phyloP scores from a whole-genome alignment of 1,140 invertebrate genomes.

The Lordiphosa clarofinis region DNA sequence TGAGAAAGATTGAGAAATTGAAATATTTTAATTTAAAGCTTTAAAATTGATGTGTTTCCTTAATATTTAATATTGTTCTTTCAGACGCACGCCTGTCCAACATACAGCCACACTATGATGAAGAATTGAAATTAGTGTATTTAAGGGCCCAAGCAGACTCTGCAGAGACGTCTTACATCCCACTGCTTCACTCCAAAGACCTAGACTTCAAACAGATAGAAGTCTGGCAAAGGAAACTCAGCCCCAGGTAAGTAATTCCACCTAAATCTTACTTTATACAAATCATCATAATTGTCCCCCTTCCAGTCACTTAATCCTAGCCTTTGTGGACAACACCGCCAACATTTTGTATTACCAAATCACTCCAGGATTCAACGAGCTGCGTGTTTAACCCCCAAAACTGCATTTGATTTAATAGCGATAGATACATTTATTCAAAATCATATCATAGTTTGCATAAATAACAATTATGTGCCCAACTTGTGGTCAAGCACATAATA shows the following conservation, averaged over 20 bases:
- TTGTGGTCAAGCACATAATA: conserved; percentile 37
- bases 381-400: conserved; percentile 6
- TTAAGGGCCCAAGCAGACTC: conserved; percentile 23
- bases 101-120: conserved; percentile 34
- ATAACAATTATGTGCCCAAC: conserved; percentile 58
- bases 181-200: conserved; percentile 29
- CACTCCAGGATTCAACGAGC: conserved; percentile 26
- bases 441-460: conserved; percentile 70
- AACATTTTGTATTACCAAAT: conserved; percentile 63
- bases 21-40: too few relatives aligned
- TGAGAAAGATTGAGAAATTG: too few relatives aligned
- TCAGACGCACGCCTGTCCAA: conserved; percentile 12
- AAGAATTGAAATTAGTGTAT: conserved; percentile 35
- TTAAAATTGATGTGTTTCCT: too few relatives aligned
- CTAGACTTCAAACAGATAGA: conserved; percentile 39
- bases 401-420: conserved; percentile 36
- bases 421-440: conserved; percentile 77
- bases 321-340: conserved; percentile 52
- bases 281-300: too few relatives aligned
- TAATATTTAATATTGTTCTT: too few relatives aligned
- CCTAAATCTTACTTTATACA: too few relatives aligned
- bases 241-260: conserved; percentile 9
- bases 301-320: conserved; percentile 24
- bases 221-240: conserved; percentile 32
- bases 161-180: conserved; percentile 25